Conservation (phyloP, 2,113 vertebrate genomes). For the Lophotis ruficrista region DNA sequence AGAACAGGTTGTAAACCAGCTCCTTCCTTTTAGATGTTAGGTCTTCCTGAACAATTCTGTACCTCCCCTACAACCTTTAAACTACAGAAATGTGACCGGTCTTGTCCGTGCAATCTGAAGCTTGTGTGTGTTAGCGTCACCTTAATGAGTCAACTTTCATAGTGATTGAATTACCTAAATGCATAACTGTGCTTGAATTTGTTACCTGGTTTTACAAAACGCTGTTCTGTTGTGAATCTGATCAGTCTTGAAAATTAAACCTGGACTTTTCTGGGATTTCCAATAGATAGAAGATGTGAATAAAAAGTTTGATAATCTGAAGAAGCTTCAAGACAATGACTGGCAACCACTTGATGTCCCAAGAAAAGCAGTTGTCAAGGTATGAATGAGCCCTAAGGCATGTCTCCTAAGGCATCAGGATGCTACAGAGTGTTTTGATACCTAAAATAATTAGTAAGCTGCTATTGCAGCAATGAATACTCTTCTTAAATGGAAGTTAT, state of each 20-base stretch:
- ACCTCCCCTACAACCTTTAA: not conserved
- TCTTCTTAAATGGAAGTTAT: not conserved
- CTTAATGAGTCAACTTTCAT: not conserved
- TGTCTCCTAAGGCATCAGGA: not conserved
- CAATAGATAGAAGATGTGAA: slow-evolving; percentile 87
- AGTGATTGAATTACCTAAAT: not conserved
- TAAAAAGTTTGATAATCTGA: slow-evolving; percentile 87
- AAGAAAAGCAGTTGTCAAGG: slow-evolving; percentile 76
- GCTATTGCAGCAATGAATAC: not conserved
- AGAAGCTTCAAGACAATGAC: slow-evolving; percentile 79
- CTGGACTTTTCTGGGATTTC: not conserved
- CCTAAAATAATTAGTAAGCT: not conserved
- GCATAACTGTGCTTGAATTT: not conserved
- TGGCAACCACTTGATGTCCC: slow-evolving; percentile 79
- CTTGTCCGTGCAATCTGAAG: not conserved
- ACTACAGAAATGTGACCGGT: not conserved
- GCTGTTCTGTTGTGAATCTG: not conserved
- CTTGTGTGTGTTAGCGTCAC: not conserved
- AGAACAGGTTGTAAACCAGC: not conserved
- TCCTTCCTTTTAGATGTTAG: not conserved
- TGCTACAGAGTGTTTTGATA: not conserved
- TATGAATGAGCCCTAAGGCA: not conserved
- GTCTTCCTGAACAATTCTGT: not conserved
- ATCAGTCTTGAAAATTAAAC: not conserved
- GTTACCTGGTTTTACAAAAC: not conserved